Conservation (phyloP, 2,797 vertebrate species). For the Psittacula echo region DNA sequence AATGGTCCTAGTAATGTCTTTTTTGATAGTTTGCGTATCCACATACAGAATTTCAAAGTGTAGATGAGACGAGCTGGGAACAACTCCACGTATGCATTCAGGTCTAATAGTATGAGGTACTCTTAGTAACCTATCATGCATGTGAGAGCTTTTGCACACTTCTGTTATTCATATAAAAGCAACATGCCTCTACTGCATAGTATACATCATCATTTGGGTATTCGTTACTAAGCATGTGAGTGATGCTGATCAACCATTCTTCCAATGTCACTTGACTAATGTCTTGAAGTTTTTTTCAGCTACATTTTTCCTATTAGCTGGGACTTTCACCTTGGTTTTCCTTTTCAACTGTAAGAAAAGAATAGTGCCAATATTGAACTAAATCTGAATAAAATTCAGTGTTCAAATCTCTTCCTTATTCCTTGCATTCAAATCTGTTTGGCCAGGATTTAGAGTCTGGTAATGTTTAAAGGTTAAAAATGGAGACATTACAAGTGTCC, state of each 20-base stretch:
- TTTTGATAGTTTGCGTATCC: neutral
- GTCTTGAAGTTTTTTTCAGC: conserved; percentile 51
- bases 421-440: neutral
- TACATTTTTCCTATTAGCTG: conserved; percentile 50
- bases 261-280: conserved; percentile 15
- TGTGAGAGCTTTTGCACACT: neutral
- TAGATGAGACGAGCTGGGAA: neutral
- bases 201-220: neutral
- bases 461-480: neutral
- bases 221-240: neutral
- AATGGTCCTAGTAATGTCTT: neutral
- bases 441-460: neutral
- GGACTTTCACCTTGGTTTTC: conserved; percentile 41
- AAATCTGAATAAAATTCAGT: neutral
- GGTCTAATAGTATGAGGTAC: neutral
- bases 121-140: neutral
- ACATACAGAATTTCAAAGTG: neutral
- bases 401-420: conserved; percentile 19
- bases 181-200: rapidly evolving
- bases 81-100: neutral
- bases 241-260: neutral
- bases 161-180: neutral
- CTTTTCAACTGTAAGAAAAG: conserved; percentile 48
- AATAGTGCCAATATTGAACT: neutral
- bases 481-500: neutral